These are phyloP conservation scores for Danio kyathit DNA, from an alignment of 2,797 vertebrate species.

Conservation along the genomic window DNA sequence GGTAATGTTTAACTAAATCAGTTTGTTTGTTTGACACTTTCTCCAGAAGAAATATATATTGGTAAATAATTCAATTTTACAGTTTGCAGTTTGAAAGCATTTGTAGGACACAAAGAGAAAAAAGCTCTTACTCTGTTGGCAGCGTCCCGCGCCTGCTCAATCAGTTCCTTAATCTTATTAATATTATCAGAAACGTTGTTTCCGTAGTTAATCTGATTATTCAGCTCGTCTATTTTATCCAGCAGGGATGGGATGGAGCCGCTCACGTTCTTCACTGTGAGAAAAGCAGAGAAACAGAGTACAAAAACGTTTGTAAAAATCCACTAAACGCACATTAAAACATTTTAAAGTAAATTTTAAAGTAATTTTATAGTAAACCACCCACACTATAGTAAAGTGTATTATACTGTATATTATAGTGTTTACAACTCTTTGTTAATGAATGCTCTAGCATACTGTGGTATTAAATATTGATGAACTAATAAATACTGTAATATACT, in stretches of 20 bases:
- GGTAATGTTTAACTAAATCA: no score
- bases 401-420: no score
- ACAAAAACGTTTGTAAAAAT: background rate
- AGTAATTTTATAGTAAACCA: no score
- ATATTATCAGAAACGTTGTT: constrained; percentile 91
- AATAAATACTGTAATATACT: no score
- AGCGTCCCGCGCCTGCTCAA: constrained; percentile 91
- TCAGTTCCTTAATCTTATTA: constrained; percentile 91
- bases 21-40: no score
- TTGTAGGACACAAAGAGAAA: background rate
- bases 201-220: constrained; percentile 80
- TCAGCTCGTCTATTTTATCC: constrained; percentile 88
- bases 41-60: background rate
- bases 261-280: constrained; percentile 87
- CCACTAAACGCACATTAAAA: no score
- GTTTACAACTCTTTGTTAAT: no score
- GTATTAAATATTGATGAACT: no score
- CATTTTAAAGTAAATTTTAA: no score
- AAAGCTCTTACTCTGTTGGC: constrained; percentile 87
- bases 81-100: background rate
- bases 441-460: no score
- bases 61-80: background rate
- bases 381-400: no score
- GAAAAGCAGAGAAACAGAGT: background rate
- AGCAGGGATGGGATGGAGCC: constrained; percentile 84